phyloP scores from a whole-genome alignment of 2,797 vertebrate species.

The Parambassis ranga region DNA sequence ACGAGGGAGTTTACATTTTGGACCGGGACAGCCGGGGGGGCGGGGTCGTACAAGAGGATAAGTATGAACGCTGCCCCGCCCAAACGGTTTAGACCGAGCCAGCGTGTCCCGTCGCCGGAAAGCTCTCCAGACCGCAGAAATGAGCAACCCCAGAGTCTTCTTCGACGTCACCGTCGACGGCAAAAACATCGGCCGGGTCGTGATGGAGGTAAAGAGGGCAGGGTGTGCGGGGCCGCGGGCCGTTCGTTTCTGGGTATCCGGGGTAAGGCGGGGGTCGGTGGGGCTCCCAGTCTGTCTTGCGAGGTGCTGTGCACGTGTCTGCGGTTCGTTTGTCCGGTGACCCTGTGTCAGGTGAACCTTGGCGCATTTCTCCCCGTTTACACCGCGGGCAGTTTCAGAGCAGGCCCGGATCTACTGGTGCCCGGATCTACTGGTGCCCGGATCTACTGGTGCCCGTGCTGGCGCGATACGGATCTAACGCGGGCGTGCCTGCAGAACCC shows the following conservation, averaged over 20 bases:
- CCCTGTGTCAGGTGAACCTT: too few relatives aligned
- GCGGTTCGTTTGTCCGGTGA: too few relatives aligned
- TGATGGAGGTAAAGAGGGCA: slow-evolving; percentile 83
- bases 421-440: too few relatives aligned
- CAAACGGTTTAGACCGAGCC: accelerated
- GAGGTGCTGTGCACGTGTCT: slow-evolving; percentile 26
- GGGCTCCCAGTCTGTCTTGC: too few relatives aligned
- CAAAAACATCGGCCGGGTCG: slow-evolving; percentile 68
- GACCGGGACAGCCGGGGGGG: background rate
- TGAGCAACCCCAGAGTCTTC: slow-evolving; percentile 80
- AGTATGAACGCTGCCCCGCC: accelerated
- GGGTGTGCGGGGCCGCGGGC: background rate
- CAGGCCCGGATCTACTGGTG: too few relatives aligned
- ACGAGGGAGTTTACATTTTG: accelerated
- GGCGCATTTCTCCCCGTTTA: too few relatives aligned
- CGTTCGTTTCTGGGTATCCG: too few relatives aligned
- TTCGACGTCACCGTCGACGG: slow-evolving; percentile 78
- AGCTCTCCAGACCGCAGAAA: slow-evolving; percentile 23
- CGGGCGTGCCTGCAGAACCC: too few relatives aligned
- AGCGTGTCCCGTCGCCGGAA: background rate
- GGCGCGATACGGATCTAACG: too few relatives aligned
- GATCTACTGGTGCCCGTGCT: too few relatives aligned
- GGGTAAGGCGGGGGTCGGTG: background rate
- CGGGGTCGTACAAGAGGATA: background rate
- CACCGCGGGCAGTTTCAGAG: too few relatives aligned